Conservation (phyloP, 2,113 vertebrate species). For the Psephotus haematonotus region DNA sequence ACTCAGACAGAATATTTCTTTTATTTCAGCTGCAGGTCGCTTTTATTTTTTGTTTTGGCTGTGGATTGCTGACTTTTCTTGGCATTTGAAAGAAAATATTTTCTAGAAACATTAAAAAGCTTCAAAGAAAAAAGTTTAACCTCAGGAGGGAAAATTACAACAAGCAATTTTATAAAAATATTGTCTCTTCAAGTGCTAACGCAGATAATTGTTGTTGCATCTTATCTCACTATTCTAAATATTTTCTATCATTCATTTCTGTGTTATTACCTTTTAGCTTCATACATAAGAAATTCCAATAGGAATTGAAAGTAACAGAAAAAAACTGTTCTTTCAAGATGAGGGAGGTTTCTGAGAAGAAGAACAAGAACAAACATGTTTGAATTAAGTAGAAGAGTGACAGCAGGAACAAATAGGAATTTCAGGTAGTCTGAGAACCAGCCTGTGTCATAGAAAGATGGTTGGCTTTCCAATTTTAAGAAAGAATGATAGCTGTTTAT, state of each 20-base stretch:
- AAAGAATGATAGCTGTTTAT: background rate
- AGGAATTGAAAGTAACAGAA: background rate
- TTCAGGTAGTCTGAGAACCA: background rate
- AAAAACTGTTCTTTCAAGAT: background rate
- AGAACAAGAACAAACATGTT: background rate
- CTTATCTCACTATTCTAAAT: background rate
- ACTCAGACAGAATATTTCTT: background rate
- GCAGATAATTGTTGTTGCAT: background rate
- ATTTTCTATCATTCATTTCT: background rate
- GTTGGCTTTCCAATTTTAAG: conserved; percentile 14
- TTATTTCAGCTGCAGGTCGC: background rate
- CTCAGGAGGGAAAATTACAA: background rate
- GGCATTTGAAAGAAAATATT: background rate
- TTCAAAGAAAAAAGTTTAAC: background rate
- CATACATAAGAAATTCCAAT: background rate
- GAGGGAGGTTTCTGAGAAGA: background rate
- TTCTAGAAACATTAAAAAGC: background rate
- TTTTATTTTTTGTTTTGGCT: background rate
- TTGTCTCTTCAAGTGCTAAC: background rate
- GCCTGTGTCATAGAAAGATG: background rate
- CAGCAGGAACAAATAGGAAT: background rate
- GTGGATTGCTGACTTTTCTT: background rate
- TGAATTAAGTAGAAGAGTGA: background rate
- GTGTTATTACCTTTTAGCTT: background rate
- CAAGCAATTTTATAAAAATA: background rate